Conservation (phyloP, 2,113 vertebrate species). For the Tragelaphus scriptus region DNA sequence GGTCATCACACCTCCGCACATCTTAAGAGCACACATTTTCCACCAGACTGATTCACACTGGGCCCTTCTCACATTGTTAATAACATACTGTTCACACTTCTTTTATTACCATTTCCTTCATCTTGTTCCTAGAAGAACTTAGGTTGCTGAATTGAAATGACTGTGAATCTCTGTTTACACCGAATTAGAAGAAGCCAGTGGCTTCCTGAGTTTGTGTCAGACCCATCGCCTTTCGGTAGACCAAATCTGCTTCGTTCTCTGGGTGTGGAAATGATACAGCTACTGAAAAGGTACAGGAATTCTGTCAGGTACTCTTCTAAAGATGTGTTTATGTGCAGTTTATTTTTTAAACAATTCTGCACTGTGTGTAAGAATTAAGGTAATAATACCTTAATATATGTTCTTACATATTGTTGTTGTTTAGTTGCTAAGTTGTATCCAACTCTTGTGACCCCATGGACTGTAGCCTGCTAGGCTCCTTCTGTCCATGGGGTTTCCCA, state of each 20-base stretch:
- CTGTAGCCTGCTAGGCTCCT: not conserved
- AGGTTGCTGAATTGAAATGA: slow-evolving; percentile 9
- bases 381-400: not conserved
- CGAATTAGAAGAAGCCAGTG: not conserved
- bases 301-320: not conserved
- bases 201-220: not conserved
- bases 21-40: not conserved
- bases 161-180: not conserved
- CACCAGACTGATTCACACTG: not conserved
- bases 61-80: not conserved
- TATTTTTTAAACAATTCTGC: not conserved
- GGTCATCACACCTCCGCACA: not conserved
- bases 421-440: not conserved
- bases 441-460: not conserved
- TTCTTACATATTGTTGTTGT: not conserved
- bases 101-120: not conserved
- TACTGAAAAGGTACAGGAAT: not conserved
- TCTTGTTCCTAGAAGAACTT: not conserved
- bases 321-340: not conserved
- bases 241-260: not conserved
- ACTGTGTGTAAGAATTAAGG: not conserved
- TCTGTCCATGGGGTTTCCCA: not conserved
- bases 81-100: not conserved
- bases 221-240: not conserved
- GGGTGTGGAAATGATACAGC: not conserved